These are phyloP conservation scores for Parelbella ahira DNA, from an alignment of 2,888 invertebrate species.

Conservation along the genomic window DNA sequence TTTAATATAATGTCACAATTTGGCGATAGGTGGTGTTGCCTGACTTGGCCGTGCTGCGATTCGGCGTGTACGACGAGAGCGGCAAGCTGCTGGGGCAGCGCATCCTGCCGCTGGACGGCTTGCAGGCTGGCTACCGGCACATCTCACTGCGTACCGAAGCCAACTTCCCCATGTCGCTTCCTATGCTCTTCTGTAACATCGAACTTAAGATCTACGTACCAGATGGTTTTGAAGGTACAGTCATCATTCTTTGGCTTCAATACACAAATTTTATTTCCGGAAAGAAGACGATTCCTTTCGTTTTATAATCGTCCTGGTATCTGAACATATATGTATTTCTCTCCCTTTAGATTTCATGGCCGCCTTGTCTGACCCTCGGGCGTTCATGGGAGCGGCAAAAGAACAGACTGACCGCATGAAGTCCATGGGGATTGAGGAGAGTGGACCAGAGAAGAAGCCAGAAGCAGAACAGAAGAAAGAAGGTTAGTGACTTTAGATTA, in stretches of 20 bases:
- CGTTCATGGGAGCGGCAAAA: slow-evolving; percentile 92
- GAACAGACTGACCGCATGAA: slow-evolving; percentile 96
- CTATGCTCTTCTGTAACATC: slow-evolving; percentile 99
- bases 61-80: slow-evolving; percentile 99
- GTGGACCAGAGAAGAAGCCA: slow-evolving; percentile 83
- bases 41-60: slow-evolving; percentile 97
- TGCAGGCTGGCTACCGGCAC: slow-evolving; percentile 98
- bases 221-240: slow-evolving; percentile 98
- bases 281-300: too few relatives aligned
- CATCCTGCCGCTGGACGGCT: slow-evolving; percentile 97
- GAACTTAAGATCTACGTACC: slow-evolving; percentile 99
- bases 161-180: slow-evolving; percentile 99
- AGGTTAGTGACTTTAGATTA: slow-evolving; percentile 57
- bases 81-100: slow-evolving; percentile 97
- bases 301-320: too few relatives aligned
- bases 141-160: slow-evolving; percentile 98
- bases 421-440: slow-evolving; percentile 95
- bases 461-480: slow-evolving; percentile 86
- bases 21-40: slow-evolving; percentile 99
- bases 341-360: slow-evolving; percentile 96
- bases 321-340: too few relatives aligned
- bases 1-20: too few relatives aligned
- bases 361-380: slow-evolving; percentile 96
- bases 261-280: too few relatives aligned
- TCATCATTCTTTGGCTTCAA: too few relatives aligned